Evolutionary conservation across 53 echinoderm and acorn worm genomes (phyloP).

Genomic region (Hippasteria phrygiana): DNA sequence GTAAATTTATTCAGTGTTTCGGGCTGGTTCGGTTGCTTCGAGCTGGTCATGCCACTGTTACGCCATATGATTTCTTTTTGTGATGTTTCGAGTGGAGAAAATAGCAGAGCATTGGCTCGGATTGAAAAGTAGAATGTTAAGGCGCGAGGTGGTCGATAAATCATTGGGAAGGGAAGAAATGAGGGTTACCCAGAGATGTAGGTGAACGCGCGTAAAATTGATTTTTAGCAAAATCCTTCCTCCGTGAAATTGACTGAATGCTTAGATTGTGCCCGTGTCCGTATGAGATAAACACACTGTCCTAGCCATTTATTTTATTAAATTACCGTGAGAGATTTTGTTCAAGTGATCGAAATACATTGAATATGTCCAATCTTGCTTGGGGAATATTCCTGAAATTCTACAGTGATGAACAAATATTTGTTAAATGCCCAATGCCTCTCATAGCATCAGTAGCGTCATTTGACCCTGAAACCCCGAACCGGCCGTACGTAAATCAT

Average conservation of each 20-base stretch:
- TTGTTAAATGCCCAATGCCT: too few relatives aligned
- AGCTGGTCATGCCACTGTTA: not conserved
- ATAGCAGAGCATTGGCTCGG: not conserved
- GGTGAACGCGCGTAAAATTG: not conserved
- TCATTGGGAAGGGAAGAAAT: not conserved
- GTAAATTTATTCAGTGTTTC: slow-evolving; percentile 8
- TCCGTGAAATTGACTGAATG: not conserved
- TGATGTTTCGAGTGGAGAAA: not conserved
- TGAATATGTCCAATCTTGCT: too few relatives aligned
- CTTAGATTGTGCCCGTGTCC: too few relatives aligned
- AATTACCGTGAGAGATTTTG: too few relatives aligned
- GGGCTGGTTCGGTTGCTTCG: not conserved
- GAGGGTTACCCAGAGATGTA: not conserved
- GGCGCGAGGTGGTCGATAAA: not conserved
- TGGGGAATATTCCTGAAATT: too few relatives aligned
- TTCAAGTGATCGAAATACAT: too few relatives aligned
- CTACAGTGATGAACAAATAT: too few relatives aligned
- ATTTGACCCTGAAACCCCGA: not conserved
- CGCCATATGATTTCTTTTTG: not conserved
- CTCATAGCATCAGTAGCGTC: not conserved
- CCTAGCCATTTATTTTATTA: too few relatives aligned
- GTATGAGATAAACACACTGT: too few relatives aligned
- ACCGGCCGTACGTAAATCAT: slow-evolving; percentile 1
- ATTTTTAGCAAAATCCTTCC: not conserved
- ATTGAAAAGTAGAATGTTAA: not conserved